Percentiles rank a stretch among this genome's conserved stretches.
Evolutionary conservation across 2,113 vertebrate genomes (phyloP).

Genomic region (Donacobius atricapilla): DNA sequence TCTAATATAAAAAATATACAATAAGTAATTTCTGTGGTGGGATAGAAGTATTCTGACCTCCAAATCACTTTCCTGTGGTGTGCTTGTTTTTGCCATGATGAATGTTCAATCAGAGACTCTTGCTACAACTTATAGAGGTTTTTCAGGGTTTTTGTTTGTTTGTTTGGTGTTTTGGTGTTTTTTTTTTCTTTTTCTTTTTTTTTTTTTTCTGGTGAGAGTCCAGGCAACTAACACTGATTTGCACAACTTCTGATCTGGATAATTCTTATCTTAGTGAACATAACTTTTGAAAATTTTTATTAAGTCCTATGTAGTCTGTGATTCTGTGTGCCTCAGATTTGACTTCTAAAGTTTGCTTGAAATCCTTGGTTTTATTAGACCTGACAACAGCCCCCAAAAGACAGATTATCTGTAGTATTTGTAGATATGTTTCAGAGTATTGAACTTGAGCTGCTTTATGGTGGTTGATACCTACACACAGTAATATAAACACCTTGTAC

Average conservation of each 20-base stretch:
- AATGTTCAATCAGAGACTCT: neutral
- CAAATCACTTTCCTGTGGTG: neutral
- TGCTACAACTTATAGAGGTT: neutral
- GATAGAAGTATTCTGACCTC: neutral
- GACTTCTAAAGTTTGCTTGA: neutral
- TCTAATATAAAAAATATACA: neutral
- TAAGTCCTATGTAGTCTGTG: neutral
- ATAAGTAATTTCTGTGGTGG: neutral
- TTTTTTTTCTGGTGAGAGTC: neutral
- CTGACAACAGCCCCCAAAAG: neutral
- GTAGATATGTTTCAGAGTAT: neutral
- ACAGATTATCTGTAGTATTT: neutral
- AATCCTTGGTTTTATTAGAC: neutral
- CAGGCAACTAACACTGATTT: neutral
- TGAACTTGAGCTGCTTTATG: neutral
- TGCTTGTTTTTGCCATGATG: neutral
- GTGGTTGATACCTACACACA: neutral
- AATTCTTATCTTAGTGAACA: neutral
- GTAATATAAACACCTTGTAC: neutral
- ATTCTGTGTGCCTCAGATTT: neutral
- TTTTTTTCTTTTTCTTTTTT: neutral
- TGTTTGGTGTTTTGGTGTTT: neutral
- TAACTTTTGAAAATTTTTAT: neutral
- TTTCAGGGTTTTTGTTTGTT: neutral
- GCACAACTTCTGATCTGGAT: neutral